phyloP scores from a whole-genome alignment of 2,797 vertebrate genomes.

The Falco rusticolus region DNA sequence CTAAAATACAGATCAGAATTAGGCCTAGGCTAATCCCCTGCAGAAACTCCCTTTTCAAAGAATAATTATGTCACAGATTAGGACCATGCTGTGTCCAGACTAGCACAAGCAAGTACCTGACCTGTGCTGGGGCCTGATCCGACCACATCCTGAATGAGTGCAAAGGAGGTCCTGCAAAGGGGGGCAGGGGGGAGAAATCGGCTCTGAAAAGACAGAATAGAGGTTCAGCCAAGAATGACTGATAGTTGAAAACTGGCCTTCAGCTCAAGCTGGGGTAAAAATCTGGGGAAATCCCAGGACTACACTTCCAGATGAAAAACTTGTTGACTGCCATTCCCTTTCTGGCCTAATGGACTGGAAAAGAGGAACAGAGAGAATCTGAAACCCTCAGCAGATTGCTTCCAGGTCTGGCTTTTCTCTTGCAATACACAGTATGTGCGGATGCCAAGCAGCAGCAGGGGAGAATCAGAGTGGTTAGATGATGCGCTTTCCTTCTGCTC shows the following conservation, averaged over 20 bases:
- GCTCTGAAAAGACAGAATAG: constrained; percentile 10
- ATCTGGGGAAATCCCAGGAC: constrained; percentile 35
- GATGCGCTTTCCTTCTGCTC: constrained; percentile 15
- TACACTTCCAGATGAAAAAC: constrained; percentile 26
- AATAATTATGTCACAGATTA: not conserved
- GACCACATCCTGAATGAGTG: not conserved
- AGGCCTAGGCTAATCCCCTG: not conserved
- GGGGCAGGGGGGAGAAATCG: not conserved
- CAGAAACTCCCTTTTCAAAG: not conserved
- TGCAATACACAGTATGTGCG: not conserved
- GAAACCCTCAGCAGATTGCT: constrained; percentile 61
- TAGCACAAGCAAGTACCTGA: not conserved
- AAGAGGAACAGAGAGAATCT: constrained; percentile 53
- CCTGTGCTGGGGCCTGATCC: not conserved
- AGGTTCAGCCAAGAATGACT: not conserved
- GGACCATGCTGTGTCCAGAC: not conserved
- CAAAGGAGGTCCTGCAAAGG: not conserved
- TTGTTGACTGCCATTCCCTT: constrained; percentile 44
- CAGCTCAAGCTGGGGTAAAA: constrained; percentile 6
- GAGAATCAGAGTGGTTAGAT: constrained; percentile 31
- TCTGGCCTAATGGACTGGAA: constrained; percentile 58
- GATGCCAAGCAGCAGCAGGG: constrained; percentile 61
- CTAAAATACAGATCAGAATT: not conserved
- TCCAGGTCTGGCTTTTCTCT: constrained; percentile 54
- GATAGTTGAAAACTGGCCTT: not conserved